These are phyloP conservation scores for Garrulus glandarius DNA, from an alignment of 2,797 vertebrate genomes.

Conservation along the genomic window DNA sequence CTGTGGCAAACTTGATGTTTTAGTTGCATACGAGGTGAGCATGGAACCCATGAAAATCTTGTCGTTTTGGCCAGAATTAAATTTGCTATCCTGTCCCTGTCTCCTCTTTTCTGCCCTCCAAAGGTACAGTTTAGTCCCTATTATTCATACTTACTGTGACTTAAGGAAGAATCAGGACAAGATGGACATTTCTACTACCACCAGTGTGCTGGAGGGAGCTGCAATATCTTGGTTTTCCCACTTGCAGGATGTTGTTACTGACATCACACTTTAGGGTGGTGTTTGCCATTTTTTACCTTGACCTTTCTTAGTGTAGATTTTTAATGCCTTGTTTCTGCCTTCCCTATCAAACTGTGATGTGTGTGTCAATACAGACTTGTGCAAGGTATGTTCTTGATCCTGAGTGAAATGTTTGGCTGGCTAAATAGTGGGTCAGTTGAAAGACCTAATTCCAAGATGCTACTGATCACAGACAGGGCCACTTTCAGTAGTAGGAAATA, in stretches of 20 bases:
- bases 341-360: background rate
- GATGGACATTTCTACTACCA: background rate
- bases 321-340: background rate
- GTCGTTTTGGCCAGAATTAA: background rate
- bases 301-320: background rate
- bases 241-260: background rate
- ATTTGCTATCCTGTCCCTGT: background rate
- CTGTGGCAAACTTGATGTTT: background rate
- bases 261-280: background rate
- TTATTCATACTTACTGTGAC: background rate
- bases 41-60: background rate
- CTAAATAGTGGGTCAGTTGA: background rate
- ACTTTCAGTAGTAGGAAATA: background rate
- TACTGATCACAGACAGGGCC: background rate
- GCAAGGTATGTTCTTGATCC: background rate
- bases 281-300: background rate
- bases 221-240: background rate
- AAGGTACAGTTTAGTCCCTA: background rate
- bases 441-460: background rate
- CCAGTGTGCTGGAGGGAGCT: background rate
- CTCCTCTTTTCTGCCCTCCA: background rate
- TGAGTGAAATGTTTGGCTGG: background rate
- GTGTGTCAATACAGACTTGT: background rate
- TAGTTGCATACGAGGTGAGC: background rate
- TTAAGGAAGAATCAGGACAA: background rate